Percentiles rank a stretch among this genome's conserved stretches.
phyloP scores from a whole-genome alignment of 2,888 invertebrate genomes.

The Melieria crassipennis region DNA sequence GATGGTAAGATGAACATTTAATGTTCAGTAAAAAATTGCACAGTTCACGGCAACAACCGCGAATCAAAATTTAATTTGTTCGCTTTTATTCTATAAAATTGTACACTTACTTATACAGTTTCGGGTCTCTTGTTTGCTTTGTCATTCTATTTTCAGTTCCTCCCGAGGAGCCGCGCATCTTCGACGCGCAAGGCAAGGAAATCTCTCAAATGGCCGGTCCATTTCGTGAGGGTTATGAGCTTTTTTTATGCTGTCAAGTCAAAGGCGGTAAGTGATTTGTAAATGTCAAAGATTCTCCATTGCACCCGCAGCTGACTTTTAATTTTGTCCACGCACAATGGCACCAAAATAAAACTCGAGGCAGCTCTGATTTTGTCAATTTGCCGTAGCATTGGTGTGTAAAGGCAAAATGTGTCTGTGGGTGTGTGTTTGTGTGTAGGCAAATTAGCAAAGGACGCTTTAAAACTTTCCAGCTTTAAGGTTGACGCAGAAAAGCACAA shows the following conservation, averaged over 20 bases:
- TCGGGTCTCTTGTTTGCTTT: slow-evolving; percentile 11
- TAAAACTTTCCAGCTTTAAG: no score
- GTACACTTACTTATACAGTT: slow-evolving; percentile 11
- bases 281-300: slow-evolving; percentile 37
- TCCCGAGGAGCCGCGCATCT: slow-evolving; percentile 82
- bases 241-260: slow-evolving; percentile 86
- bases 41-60: neutral
- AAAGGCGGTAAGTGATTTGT: slow-evolving; percentile 77
- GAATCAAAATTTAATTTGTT: slow-evolving; percentile 9
- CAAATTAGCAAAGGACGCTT: no score
- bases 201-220: slow-evolving; percentile 83
- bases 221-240: slow-evolving; percentile 85
- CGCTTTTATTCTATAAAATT: slow-evolving; percentile 8
- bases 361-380: no score
- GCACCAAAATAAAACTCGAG: no score
- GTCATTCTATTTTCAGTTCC: slow-evolving; percentile 70
- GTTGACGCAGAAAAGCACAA: no score
- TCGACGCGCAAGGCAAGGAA: slow-evolving; percentile 84
- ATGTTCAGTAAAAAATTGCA: neutral
- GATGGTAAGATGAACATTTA: neutral
- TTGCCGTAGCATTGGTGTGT: no score
- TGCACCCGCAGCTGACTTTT: no score
- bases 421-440: no score
- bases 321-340: no score
- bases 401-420: no score